A percentile compares a stretch with the other conserved stretches of the same genome.
These are phyloP conservation scores for Odontomachus brunneus DNA, from an alignment of 1,140 invertebrate genomes.

Conservation along the genomic window DNA sequence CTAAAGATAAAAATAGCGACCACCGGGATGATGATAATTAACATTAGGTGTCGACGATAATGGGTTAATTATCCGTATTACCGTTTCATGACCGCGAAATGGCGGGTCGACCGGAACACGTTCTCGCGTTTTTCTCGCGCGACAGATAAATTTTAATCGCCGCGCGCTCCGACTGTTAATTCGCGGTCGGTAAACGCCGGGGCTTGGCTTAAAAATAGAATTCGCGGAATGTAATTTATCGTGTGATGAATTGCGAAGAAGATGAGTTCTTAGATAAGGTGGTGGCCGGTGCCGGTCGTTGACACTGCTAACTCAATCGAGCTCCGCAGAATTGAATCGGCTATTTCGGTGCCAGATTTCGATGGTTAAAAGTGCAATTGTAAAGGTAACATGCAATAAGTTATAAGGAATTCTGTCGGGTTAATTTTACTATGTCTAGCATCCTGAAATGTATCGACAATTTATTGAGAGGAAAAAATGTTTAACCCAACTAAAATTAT, in stretches of 20 bases:
- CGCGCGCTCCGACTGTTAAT: slow-evolving; percentile 55
- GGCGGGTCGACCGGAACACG: slow-evolving; percentile 13
- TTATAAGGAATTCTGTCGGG: no score
- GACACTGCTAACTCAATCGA: slow-evolving; percentile 35
- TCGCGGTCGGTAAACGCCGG: slow-evolving; percentile 38
- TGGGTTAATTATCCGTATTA: slow-evolving; percentile 49
- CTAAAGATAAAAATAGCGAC: slow-evolving; percentile 22
- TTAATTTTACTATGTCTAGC: no score
- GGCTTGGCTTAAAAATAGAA: slow-evolving; percentile 60
- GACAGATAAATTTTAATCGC: slow-evolving; percentile 64
- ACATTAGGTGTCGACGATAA: slow-evolving; percentile 42
- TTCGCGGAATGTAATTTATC: slow-evolving; percentile 63
- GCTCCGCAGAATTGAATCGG: slow-evolving; percentile 35
- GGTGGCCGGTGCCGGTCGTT: not conserved
- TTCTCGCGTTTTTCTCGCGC: slow-evolving; percentile 61
- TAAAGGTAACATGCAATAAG: no score
- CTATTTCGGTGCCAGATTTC: no score
- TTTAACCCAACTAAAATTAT: no score
- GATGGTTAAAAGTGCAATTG: no score
- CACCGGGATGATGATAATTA: slow-evolving; percentile 37
- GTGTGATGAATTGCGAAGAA: slow-evolving; percentile 41
- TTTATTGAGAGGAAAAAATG: no score
- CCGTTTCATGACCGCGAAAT: slow-evolving; percentile 37
- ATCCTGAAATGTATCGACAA: no score
- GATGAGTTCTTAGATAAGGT: slow-evolving; percentile 18